These are phyloP conservation scores for Drosophila nebulosa DNA, from an alignment of 1,140 invertebrate genomes.

Conservation along the genomic window DNA sequence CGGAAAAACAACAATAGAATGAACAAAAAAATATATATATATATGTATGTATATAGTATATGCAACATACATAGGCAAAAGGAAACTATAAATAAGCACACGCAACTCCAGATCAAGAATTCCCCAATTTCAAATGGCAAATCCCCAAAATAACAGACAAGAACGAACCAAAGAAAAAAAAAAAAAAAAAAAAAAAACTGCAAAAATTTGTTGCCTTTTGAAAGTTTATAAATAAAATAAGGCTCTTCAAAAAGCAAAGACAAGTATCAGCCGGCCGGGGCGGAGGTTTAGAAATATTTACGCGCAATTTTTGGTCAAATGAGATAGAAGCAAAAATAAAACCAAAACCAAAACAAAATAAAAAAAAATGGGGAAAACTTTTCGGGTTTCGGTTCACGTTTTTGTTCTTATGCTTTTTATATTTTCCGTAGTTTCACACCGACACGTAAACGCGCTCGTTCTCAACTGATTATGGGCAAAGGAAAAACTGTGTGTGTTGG, in stretches of 20 bases:
- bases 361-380: neutral
- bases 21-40: conserved; percentile 10
- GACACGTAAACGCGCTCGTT: conserved; percentile 40
- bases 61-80: conserved; percentile 6
- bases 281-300: conserved; percentile 11
- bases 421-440: conserved; percentile 27
- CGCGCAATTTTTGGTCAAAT: conserved; percentile 4
- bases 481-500: conserved; percentile 49
- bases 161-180: neutral
- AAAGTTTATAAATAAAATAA: conserved; percentile 60
- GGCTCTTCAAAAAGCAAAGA: conserved; percentile 17
- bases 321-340: neutral
- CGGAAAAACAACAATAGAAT: conserved; percentile 60
- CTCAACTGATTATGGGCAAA: conserved; percentile 53
- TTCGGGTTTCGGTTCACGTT: neutral
- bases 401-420: neutral
- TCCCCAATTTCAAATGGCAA: conserved; percentile 51
- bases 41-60: too few relatives aligned
- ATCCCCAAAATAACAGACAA: conserved; percentile 36
- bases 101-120: conserved; percentile 50
- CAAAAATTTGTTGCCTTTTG: conserved; percentile 14
- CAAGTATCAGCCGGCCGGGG: neutral
- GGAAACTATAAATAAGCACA: conserved; percentile 60
- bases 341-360: neutral
- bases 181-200: conserved; percentile 26